phyloP scores from a whole-genome alignment of 2,797 vertebrate species.

The Xyrichtys novacula region DNA sequence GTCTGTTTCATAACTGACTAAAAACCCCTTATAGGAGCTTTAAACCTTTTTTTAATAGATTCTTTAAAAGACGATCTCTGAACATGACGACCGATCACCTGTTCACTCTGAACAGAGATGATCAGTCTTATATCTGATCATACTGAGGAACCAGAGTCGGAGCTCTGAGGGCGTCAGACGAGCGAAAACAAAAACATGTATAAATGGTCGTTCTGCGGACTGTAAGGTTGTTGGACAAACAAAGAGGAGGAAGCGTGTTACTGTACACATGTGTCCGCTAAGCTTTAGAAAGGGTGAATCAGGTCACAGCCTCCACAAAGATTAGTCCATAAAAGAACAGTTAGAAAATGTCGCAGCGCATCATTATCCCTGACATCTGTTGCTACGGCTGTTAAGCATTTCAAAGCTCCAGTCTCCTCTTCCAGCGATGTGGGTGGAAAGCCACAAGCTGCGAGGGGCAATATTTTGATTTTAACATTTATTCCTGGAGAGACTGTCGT shows the following conservation, averaged over 20 bases:
- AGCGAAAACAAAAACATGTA: not conserved
- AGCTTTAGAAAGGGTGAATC: conserved; percentile 41
- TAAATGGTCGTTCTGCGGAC: too few relatives aligned
- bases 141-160: too few relatives aligned
- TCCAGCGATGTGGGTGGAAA: conserved; percentile 49
- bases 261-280: conserved; percentile 20
- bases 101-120: too few relatives aligned
- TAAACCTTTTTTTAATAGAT: too few relatives aligned
- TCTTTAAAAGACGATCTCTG: too few relatives aligned
- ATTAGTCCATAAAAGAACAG: conserved; percentile 63
- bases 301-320: conserved; percentile 50
- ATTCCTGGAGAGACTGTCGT: conserved; percentile 24
- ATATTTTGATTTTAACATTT: conserved; percentile 43
- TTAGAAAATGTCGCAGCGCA: conserved; percentile 46
- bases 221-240: conserved; percentile 1
- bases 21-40: too few relatives aligned
- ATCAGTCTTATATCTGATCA: too few relatives aligned
- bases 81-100: too few relatives aligned
- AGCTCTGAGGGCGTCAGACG: too few relatives aligned
- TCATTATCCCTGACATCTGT: conserved; percentile 71
- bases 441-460: conserved; percentile 33
- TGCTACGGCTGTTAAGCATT: conserved; percentile 47
- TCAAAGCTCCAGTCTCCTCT: conserved; percentile 50
- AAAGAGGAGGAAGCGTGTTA: not conserved
- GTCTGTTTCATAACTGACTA: too few relatives aligned